phyloP scores from a whole-genome alignment of 2,113 vertebrate genomes.

The Rattus norvegicus region DNA sequence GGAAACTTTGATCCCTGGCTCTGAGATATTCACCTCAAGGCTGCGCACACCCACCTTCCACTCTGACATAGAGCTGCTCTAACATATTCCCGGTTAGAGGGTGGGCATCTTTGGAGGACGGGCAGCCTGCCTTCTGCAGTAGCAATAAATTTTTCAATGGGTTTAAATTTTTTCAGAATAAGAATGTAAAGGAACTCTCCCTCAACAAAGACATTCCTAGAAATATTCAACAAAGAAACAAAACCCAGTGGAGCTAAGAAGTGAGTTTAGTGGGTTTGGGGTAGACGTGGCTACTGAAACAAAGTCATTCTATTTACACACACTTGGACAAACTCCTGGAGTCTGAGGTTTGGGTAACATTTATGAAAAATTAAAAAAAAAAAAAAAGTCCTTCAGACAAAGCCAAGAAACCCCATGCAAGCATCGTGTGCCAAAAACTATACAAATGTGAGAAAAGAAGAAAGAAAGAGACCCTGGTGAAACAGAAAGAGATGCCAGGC shows the following conservation, averaged over 20 bases:
- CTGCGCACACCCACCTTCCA: not conserved
- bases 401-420: conserved; percentile 8
- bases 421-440: not conserved
- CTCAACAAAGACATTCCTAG: not conserved
- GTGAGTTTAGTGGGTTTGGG: not conserved
- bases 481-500: not conserved
- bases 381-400: not conserved
- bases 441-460: not conserved
- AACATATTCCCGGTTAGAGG: not conserved
- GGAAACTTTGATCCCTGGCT: not conserved
- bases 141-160: not conserved
- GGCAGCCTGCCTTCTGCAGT: not conserved
- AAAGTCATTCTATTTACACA: not conserved
- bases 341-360: not conserved
- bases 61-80: not conserved
- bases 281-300: not conserved
- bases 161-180: not conserved
- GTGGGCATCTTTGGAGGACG: not conserved
- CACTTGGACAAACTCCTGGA: not conserved
- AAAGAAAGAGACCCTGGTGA: not conserved
- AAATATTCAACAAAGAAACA: not conserved
- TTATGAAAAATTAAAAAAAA: not conserved
- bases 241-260: not conserved
- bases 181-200: not conserved
- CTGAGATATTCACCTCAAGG: not conserved